These are phyloP conservation scores for Aphelocoma coerulescens DNA, from an alignment of 2,113 vertebrate genomes.

Conservation along the genomic window DNA sequence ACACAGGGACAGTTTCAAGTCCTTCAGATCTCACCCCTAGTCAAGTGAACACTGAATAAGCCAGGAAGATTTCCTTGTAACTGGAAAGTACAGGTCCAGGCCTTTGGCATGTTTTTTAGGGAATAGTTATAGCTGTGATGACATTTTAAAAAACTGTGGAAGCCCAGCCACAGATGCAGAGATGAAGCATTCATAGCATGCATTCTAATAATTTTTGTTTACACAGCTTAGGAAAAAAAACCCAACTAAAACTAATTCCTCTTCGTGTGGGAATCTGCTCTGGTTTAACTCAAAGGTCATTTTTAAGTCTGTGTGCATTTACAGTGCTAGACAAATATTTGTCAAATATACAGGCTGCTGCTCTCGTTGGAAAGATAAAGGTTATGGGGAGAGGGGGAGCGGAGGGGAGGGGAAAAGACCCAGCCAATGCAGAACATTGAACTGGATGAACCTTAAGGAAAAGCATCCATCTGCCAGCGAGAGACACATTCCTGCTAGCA, in stretches of 20 bases:
- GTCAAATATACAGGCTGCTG: slow-evolving; percentile 31
- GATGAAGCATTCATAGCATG: slow-evolving; percentile 18
- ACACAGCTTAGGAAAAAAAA: background rate
- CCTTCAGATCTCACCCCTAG: background rate
- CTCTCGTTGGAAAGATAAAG: slow-evolving; percentile 29
- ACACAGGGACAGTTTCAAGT: background rate
- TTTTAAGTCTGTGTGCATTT: background rate
- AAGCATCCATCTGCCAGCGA: background rate
- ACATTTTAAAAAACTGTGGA: background rate
- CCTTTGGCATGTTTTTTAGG: background rate
- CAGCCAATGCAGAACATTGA: background rate
- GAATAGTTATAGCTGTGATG: background rate
- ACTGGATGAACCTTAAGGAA: background rate
- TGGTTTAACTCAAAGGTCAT: slow-evolving; percentile 24
- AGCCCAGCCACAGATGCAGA: background rate
- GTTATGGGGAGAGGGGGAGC: background rate
- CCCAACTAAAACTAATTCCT: background rate
- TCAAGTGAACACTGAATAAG: background rate
- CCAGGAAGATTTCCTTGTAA: background rate
- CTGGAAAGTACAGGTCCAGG: background rate
- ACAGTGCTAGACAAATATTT: slow-evolving; percentile 31
- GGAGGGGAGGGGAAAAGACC: background rate
- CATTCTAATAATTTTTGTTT: slow-evolving; percentile 26
- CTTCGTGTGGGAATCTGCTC: slow-evolving; percentile 5
- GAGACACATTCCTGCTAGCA: background rate